Evolutionary conservation across 1,140 invertebrate species (phyloP), one percentile per base, ranked within the genome.

Genomic region (Brachionus calyciflorus): DNA sequence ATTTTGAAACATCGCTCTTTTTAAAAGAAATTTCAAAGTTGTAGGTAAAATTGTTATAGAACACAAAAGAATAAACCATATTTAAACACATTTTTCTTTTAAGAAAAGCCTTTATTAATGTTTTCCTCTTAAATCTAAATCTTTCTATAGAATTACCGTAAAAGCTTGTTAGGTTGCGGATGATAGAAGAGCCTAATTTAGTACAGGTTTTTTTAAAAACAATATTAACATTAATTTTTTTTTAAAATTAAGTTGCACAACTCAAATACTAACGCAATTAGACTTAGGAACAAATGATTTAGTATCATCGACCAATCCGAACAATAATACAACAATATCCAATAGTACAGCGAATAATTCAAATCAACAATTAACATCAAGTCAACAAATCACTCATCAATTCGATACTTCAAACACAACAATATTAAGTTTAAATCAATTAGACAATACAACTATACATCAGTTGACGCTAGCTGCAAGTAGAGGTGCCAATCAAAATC

Each of bases 401-500:
- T 65, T 44, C 14, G 41, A 65, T 44, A 7, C 40, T 14, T 41
- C 60, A 24, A 65, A 65, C 12, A 28, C 40, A 44, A 44, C 60
- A 14, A 65, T 41, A 7, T 24, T 65, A 9, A 65, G 44, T 46
- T 14, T 65, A 65, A 65, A 41, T 28, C 17, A 10, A 46, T 17
- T 65, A 41, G 60, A 65, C 19, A 65, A 65, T 41, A 44, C 37
- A 21, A 65, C 60, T 24, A 10, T 65, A 12, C 60, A 65, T 6
- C 60, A 65, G 24, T 26, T 65, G 44, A 65, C 37, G 19, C 37
- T 65, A 30, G 60, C 60, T 9, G 60, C 60, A n/a, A 65, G 40
- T 24, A 37, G 44, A 44, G 41, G 12, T 37, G 33, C 9, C 14
- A 46, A 24, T 65, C 60, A 65, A 65, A 65, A 44, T 65, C 24